These are phyloP conservation scores for Notospermus geniculatus DNA, from an alignment of 1,140 invertebrate species.

Conservation along the genomic window DNA sequence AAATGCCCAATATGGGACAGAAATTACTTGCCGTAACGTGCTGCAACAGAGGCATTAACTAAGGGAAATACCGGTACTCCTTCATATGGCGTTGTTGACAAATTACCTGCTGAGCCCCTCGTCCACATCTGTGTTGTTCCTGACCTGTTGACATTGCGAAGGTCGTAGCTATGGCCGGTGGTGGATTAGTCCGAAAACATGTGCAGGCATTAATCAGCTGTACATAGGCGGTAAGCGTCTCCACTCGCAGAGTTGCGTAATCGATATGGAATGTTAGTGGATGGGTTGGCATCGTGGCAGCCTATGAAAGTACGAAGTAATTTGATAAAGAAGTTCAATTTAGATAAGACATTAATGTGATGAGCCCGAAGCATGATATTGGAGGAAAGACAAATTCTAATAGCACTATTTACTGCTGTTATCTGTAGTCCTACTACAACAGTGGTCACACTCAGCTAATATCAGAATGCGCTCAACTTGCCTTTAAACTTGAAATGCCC, in stretches of 20 bases:
- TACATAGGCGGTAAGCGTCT: slow-evolving; percentile 73
- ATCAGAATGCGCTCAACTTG: neutral
- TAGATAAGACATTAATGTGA: too few species aligned
- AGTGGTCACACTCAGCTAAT: too few species aligned
- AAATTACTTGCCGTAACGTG: too few species aligned
- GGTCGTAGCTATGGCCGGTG: slow-evolving; percentile 84
- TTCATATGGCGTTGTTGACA: too few species aligned
- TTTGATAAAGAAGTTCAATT: neutral
- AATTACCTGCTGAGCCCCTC: slow-evolving; percentile 72
- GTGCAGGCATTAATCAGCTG: slow-evolving; percentile 63
- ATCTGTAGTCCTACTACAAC: too few species aligned
- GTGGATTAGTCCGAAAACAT: slow-evolving; percentile 83
- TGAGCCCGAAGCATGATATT: too few species aligned
- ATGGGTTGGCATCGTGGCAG: slow-evolving; percentile 66
- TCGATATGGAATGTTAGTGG: slow-evolving; percentile 75
- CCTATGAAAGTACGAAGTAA: slow-evolving; percentile 58
- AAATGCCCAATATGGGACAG: too few species aligned
- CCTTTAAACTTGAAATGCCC: slow-evolving; percentile 8
- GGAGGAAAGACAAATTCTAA: too few species aligned
- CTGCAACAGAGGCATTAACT: too few species aligned
- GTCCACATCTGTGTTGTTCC: slow-evolving; percentile 77
- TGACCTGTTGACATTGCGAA: slow-evolving; percentile 76
- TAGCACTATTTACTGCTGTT: too few species aligned
- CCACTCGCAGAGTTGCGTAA: slow-evolving; percentile 71
- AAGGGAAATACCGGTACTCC: too few species aligned